These are phyloP conservation scores for Tyrannus savana DNA, from an alignment of 2,113 vertebrate genomes.

Conservation along the genomic window DNA sequence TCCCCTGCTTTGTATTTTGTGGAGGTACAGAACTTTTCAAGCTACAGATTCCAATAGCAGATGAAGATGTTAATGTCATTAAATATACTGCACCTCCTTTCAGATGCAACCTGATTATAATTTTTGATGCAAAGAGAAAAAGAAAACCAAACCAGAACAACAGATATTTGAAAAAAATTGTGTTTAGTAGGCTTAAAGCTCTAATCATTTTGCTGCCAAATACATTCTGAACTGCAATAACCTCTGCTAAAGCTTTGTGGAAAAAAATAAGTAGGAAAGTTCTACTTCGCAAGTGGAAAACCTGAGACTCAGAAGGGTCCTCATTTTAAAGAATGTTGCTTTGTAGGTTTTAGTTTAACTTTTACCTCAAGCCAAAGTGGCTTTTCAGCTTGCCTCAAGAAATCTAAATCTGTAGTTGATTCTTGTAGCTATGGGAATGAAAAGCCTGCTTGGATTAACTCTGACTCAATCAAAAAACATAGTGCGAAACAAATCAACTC, in stretches of 20 bases:
- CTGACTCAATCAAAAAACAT: neutral
- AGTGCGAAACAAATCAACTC: neutral
- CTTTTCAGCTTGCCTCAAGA: constrained; percentile 17
- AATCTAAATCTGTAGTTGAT: neutral
- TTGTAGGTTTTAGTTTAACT: neutral
- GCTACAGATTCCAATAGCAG: neutral
- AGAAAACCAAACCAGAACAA: neutral
- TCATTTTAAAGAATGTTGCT: neutral
- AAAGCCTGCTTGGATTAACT: neutral
- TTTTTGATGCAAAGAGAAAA: neutral
- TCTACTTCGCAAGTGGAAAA: neutral
- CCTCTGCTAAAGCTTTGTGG: neutral
- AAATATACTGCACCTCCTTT: neutral
- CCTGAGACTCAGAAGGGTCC: neutral
- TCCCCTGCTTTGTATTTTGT: neutral
- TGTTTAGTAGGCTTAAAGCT: neutral
- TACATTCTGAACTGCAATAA: neutral
- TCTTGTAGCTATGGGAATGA: neutral
- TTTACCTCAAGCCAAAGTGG: neutral
- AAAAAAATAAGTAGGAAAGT: neutral
- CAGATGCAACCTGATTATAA: neutral
- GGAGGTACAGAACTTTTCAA: neutral
- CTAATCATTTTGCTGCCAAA: neutral
- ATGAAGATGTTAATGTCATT: neutral
- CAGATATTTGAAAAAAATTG: neutral